phyloP scores from a whole-genome alignment of 2,113 vertebrate genomes.

The Hydropotes inermis region DNA sequence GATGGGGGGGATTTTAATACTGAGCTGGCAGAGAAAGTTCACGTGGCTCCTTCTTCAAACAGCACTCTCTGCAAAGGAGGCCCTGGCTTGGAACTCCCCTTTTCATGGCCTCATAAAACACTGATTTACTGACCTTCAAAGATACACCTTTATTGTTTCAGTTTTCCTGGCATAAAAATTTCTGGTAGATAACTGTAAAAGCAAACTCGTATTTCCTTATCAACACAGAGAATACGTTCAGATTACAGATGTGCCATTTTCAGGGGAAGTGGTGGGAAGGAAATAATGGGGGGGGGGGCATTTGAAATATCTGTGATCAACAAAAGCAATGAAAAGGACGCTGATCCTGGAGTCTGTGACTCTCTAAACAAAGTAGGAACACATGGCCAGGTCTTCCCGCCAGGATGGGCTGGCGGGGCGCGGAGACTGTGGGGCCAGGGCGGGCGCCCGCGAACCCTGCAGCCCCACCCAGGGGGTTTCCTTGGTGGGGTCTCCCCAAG shows the following conservation, averaged over 20 bases:
- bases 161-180: slow-evolving; percentile 39
- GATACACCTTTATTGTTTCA: slow-evolving; percentile 66
- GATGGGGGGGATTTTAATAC: neutral
- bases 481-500: neutral
- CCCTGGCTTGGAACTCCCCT: slow-evolving; percentile 69
- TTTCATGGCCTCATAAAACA: slow-evolving; percentile 60
- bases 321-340: neutral
- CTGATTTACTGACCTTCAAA: slow-evolving; percentile 59
- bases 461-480: slow-evolving; percentile 56
- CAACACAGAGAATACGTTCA: neutral
- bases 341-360: neutral
- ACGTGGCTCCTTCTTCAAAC: slow-evolving; percentile 46
- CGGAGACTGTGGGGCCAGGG: neutral
- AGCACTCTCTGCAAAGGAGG: slow-evolving; percentile 18
- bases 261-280: neutral
- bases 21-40: slow-evolving; percentile 32
- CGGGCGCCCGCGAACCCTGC: too few species aligned
- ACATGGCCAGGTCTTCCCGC: neutral
- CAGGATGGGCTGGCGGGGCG: neutral
- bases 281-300: neutral
- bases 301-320: neutral
- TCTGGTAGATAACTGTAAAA: slow-evolving; percentile 50
- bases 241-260: neutral
- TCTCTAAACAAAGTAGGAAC: neutral
- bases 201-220: slow-evolving; percentile 36